Evolutionary conservation across 2,888 invertebrate genomes (phyloP).

Genomic region (Philopedon plagiatum): DNA sequence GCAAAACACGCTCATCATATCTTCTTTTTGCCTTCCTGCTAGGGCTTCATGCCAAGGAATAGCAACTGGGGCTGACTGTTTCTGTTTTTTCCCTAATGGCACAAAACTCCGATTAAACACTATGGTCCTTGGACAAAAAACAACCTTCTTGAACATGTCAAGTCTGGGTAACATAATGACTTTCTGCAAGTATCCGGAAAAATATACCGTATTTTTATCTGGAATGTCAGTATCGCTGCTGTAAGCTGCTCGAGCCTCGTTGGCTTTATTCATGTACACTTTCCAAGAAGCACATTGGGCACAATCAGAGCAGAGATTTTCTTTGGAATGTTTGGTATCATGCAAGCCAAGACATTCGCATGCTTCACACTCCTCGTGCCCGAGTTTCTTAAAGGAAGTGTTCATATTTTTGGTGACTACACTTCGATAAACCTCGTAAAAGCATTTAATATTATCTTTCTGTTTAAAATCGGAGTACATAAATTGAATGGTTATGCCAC

Average conservation of each 20-base stretch:
- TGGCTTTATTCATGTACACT: background rate
- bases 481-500: too few species aligned
- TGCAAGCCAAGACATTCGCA: background rate
- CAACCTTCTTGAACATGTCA: slow-evolving; percentile 31
- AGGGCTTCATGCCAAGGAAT: slow-evolving; percentile 57
- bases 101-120: slow-evolving; percentile 34
- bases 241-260: background rate
- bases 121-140: slow-evolving; percentile 35
- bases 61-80: slow-evolving; percentile 33
- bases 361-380: background rate
- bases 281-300: background rate
- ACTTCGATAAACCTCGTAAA: too few species aligned
- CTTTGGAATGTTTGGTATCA: background rate
- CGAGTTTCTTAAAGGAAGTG: too few species aligned
- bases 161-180: slow-evolving; percentile 42
- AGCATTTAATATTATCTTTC: too few species aligned
- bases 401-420: too few species aligned
- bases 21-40: slow-evolving; percentile 50
- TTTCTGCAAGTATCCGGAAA: slow-evolving; percentile 1
- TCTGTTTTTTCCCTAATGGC: slow-evolving; percentile 25
- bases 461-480: too few species aligned
- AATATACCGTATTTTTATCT: background rate
- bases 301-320: background rate
- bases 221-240: background rate
- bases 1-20: too few species aligned